Evolutionary conservation across 1,140 invertebrate species (phyloP), one percentile per base, ranked within the genome.

Genomic region (Drosophila bocki): DNA sequence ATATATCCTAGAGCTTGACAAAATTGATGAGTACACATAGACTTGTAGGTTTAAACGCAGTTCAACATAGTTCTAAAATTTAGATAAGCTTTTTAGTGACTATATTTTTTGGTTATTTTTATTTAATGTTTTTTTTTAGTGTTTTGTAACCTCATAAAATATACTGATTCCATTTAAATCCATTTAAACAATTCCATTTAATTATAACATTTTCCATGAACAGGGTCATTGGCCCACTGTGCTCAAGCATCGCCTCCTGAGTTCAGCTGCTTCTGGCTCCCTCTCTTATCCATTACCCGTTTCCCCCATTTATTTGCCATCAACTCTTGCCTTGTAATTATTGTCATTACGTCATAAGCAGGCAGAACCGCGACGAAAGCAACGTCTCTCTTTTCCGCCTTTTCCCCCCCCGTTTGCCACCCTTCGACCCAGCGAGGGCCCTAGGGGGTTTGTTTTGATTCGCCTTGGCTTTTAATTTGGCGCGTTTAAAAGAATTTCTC

Each of bases 291-390:
- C 22, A 63, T 37, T 47, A 47, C n/a, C 17, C 63, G 61, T 45
- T 62, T 47, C 15, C 32, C 32, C 41, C 57, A 65, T 61, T 67
- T 67, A 41, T 62, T 54, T 26, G 47, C 59, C 33, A 53, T 35
- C 59, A 62, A 26, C 15, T 53, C 44, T 75, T 67, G 65, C 51
- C 37, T 50, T 78, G 72, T 74, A 75, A 85, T 85, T 75, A 81
- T 85, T 78, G 51, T 85, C 83, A 82, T 85, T 87, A 82, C 83
- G 79, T 86, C 83, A 86, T 72, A 82, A 76, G 56, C 78, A 86
- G 74, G 70, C 67, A 70, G 72, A 76, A 69, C 53, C 62, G 32
- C 29, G 60, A 42, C 33, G 26, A 59, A 81, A 78, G 56, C 59
- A 60, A 42, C 26, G 17, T 15, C 45, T 42, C 44, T 32, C 17